Conservation (phyloP, 2,113 vertebrate genomes). For the Ciconia stormi region DNA sequence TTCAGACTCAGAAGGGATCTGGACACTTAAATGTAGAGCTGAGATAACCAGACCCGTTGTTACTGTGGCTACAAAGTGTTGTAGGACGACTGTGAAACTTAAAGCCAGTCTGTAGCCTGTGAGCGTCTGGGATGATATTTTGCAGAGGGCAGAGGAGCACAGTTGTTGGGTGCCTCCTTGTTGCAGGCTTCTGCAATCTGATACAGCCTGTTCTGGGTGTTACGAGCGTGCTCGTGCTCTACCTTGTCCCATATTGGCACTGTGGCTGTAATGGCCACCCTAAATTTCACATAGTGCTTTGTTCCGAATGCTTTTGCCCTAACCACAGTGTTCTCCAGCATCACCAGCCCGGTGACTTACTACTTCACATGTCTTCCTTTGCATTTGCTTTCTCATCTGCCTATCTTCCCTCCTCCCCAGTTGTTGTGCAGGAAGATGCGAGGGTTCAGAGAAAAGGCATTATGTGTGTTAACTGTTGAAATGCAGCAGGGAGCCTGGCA, state of each 20-base stretch:
- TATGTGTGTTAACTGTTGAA: neutral
- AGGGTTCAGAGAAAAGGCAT: neutral
- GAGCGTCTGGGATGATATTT: neutral
- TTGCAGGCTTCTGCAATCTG: neutral
- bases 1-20: neutral
- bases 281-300: rapidly evolving
- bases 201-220: neutral
- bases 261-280: neutral
- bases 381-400: neutral
- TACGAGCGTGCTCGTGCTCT: rapidly evolving
- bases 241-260: rapidly evolving
- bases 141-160: neutral
- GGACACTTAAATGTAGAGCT: neutral
- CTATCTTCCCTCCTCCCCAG: neutral
- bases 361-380: neutral
- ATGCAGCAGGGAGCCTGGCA: neutral
- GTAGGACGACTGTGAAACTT: neutral
- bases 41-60: neutral
- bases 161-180: neutral
- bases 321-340: neutral
- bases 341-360: neutral
- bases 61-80: neutral
- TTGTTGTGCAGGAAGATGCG: neutral
- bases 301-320: neutral
- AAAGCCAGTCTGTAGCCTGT: rapidly evolving